Percentiles rank a stretch among this genome's conserved stretches.
Evolutionary conservation across 2,113 vertebrate species (phyloP).

Genomic region (Pygoscelis adeliae): DNA sequence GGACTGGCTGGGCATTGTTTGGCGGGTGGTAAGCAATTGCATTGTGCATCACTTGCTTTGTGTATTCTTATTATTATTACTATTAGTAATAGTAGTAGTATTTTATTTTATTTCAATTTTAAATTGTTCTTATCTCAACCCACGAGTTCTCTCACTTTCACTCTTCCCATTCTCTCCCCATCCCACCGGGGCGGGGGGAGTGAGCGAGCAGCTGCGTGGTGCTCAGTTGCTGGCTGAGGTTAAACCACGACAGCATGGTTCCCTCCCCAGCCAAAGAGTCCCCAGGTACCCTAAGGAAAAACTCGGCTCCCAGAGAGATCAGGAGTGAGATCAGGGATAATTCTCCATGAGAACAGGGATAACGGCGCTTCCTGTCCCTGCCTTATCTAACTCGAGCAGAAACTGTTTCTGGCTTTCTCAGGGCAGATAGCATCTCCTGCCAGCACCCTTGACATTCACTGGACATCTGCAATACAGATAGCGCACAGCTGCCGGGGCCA

Average conservation of each 20-base stretch:
- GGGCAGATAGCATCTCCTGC: neutral
- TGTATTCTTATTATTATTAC: too few species aligned
- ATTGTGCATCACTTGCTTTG: too few species aligned
- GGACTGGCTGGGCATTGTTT: too few species aligned
- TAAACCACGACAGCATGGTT: neutral
- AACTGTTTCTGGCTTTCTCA: neutral
- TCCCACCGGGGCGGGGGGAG: too few species aligned
- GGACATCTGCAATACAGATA: neutral
- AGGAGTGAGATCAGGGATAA: neutral
- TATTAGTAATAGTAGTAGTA: too few species aligned
- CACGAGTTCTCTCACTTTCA: too few species aligned
- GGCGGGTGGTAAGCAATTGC: too few species aligned
- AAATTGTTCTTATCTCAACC: too few species aligned
- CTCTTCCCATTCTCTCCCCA: too few species aligned
- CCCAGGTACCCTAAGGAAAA: neutral
- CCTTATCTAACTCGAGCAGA: neutral
- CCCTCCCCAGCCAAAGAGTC: neutral
- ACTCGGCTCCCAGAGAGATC: neutral
- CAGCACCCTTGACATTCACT: neutral
- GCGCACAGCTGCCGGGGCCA: fast-evolving
- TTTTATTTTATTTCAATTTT: too few species aligned
- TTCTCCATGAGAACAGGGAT: neutral
- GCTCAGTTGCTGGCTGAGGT: too few species aligned
- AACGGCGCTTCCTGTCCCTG: neutral
- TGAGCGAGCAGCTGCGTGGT: too few species aligned